These are phyloP conservation scores for Lates calcarifer DNA, from an alignment of 2,113 vertebrate genomes.

Conservation along the genomic window DNA sequence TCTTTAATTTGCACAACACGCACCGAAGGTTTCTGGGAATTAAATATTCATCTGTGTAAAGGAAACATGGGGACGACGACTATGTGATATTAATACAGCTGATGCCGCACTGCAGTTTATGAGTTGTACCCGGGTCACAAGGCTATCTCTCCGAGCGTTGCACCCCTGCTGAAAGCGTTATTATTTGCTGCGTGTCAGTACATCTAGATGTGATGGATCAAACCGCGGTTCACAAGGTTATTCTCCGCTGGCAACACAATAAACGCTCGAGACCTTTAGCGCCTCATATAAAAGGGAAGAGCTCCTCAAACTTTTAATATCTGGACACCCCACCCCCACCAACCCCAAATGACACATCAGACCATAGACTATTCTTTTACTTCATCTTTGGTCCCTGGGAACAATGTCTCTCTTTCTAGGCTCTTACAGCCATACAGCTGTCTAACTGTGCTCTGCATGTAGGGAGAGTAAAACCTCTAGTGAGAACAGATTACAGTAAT, in stretches of 20 bases:
- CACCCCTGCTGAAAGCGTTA: constrained; percentile 47
- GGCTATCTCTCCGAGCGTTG: constrained; percentile 63
- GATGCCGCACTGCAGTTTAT: constrained; percentile 87
- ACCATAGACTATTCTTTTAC: constrained; percentile 12
- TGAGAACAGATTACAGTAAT: constrained; percentile 65
- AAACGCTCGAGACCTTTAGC: constrained; percentile 38
- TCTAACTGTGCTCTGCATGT: constrained; percentile 33
- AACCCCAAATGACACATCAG: not conserved
- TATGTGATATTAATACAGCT: constrained; percentile 77
- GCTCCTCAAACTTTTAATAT: constrained; percentile 66
- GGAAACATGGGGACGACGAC: constrained; percentile 60
- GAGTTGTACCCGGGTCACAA: constrained; percentile 74
- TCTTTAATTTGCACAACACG: constrained; percentile 51
- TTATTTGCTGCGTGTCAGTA: constrained; percentile 66
- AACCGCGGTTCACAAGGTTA: constrained; percentile 64
- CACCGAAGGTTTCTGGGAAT: constrained; percentile 57
- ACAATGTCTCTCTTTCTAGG: constrained; percentile 1
- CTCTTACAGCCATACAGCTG: constrained; percentile 50
- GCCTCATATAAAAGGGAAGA: constrained; percentile 39
- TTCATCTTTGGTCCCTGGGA: constrained; percentile 29
- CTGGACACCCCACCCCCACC: too few species aligned
- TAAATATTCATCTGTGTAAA: constrained; percentile 73
- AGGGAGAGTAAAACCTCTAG: constrained; percentile 53
- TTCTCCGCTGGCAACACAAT: constrained; percentile 53
- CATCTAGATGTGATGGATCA: constrained; percentile 62